Base-by-base conservation (phyloP, 2,113 vertebrate genomes). In the Bombycilla garrulus region DNA sequence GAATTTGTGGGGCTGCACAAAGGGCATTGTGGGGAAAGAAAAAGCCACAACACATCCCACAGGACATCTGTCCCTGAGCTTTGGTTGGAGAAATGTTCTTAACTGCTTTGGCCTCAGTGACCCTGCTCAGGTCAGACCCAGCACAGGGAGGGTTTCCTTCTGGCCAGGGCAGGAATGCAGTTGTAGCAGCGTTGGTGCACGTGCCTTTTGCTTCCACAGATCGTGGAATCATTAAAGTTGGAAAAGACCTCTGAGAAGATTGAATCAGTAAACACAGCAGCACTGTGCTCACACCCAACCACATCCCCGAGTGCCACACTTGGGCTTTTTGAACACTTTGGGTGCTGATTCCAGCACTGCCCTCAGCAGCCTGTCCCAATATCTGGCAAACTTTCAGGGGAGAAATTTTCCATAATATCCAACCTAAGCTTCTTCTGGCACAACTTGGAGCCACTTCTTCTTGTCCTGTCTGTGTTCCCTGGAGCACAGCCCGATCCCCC, bases 401-500 rank as follows among this genome's bases (percentile, higher is more conserved):
- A 56, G n/a, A 56, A 53, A 36, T 42, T 48, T 33, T 36, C 62
- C 40, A 10, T 8, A 8, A 42, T 14, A 36, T 10, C 62, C 70
- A 76, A 2, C 40, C 54, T 76, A 22, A 61, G 2, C n/a, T 24
- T 35, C 4, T 51, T 5, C 11, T 60, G 53, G 38, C 16, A 2
- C 78, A 61, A 4, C 29, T 2, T 54, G 70, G 24, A 70, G 40
- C 21, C 3, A 4, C 17, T 74, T 13, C 17, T 74, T 13, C 26
- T n/a, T 1, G 0, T 38, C 38, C 45, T 40, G n/a, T 51, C 44
- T 44, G 33, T 45, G 16, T 73, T 66, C 69, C 66, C 67, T 81
- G 58, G 1, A 18, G 3, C 33, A 73, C 6, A 66, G 2, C 38
- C 60, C 0, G 1, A 36, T 1, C 4, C 22, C 7, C 33, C 4